phyloP scores from a whole-genome alignment of 2,113 vertebrate genomes.

The Callorhinus ursinus region DNA sequence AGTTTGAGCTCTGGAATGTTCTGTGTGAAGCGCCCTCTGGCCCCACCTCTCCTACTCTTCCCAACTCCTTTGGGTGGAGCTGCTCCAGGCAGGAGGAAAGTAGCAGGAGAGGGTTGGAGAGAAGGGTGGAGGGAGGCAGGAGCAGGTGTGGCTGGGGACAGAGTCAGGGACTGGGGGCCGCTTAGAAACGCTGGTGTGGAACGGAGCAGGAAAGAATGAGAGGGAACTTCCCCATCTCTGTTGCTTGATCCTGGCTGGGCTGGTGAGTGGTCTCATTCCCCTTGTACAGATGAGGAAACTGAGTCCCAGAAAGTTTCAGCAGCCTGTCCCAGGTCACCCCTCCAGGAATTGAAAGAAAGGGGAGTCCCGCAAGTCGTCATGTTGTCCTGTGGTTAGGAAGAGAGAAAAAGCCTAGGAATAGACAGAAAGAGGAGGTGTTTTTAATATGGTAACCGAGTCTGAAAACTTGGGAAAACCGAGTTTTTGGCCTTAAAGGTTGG shows the following conservation, averaged over 20 bases:
- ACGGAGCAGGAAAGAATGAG: not conserved
- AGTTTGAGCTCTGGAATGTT: constrained; percentile 71
- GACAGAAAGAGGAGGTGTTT: not conserved
- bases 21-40: not conserved
- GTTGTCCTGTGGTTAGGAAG: not conserved
- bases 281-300: not conserved
- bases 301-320: not conserved
- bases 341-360: not conserved
- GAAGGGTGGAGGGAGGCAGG: not conserved
- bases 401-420: not conserved
- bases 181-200: not conserved
- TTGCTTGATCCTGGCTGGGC: not conserved
- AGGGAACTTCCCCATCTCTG: not conserved
- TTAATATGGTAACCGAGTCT: not conserved
- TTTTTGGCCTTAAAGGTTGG: not conserved
- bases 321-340: not conserved
- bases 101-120: not conserved
- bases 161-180: not conserved
- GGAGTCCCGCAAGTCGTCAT: not conserved
- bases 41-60: not conserved
- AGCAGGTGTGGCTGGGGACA: not conserved
- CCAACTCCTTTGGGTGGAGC: not conserved
- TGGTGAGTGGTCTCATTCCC: not conserved
- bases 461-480: not conserved
- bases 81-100: not conserved